Base-by-base conservation (phyloP, 2,888 invertebrate species). In the Pristionchus exspectatus region DNA sequence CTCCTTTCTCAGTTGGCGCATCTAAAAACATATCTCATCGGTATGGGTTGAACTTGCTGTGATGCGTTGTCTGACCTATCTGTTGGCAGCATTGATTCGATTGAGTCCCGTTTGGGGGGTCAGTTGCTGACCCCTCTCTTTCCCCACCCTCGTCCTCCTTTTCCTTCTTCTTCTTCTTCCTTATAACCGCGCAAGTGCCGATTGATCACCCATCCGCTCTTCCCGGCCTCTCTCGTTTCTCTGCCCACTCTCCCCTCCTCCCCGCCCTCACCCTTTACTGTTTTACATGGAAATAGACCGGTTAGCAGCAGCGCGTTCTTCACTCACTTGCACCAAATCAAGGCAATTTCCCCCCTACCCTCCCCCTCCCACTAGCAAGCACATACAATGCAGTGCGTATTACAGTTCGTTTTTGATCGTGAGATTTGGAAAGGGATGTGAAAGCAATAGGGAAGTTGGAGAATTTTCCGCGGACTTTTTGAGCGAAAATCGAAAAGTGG, bases 251-350 rank as follows among this genome's bases (percentile, higher is more conserved):
- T 33, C 30, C 21, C 74, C 2, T 38, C 38, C 38, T 18, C 18
- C 27, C 38, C 30, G n/a, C 74, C 38, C 38, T 18, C 74, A 18
- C 38, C 74, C 74, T 74, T 74, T 74, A 74, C 74, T 74, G 74
- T 74, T 74, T 74, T 74, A 74, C 74, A 74, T 74, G 74, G 74
- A 74, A 74, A 74, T 38, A 74, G 74, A 74, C 74, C 74, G 74
- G 74, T 74, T 74, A 27, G 27, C n/a, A 27, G 27, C n/a, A 18
- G 30, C 66, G 24, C 30, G 30, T 21, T 18, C 33, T 74, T 38
- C 21, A 33, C 74, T 30, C 21, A 16, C 38, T 74, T 27, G 21
- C 74, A 74, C 74, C 74, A 74, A 74, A 74, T 74, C 74, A 74
- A 74, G 74, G 33, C 74, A 74, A 74, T 74, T 74, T 30, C 74